Conservation (phyloP, 2,797 vertebrate species). For the Galagoides demidoff region DNA sequence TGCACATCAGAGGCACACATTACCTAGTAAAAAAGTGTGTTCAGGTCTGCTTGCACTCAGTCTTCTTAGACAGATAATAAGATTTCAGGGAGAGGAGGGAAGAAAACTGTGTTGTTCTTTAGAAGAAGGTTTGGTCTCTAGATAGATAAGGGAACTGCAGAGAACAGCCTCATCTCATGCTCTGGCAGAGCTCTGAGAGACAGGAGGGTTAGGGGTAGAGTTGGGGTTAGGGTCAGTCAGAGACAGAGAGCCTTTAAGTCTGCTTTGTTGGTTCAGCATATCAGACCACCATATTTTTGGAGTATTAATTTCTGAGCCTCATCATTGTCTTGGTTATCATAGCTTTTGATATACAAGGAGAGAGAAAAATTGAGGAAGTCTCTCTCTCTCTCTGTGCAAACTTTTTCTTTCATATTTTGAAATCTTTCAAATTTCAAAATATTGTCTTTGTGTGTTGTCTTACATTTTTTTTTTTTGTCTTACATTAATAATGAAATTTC, state of each 20-base stretch:
- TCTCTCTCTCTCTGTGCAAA: not conserved
- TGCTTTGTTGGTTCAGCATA: not conserved
- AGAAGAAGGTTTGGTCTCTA: not conserved
- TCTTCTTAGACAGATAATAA: not conserved
- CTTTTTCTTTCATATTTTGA: not conserved
- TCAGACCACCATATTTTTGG: not conserved
- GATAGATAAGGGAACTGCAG: not conserved
- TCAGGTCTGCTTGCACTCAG: not conserved
- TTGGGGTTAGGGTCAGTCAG: not conserved
- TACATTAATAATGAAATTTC: not conserved
- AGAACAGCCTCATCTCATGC: not conserved
- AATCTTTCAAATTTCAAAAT: not conserved
- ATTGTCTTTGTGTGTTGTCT: not conserved
- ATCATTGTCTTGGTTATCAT: not conserved
- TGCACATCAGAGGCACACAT: not conserved
- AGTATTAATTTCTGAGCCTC: not conserved
- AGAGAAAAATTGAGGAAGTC: not conserved
- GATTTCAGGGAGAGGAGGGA: not conserved
- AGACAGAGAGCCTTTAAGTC: not conserved
- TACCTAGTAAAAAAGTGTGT: not conserved
- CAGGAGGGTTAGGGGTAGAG: not conserved
- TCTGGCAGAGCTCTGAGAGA: not conserved
- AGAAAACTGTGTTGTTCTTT: not conserved
- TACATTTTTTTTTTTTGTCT: not conserved
- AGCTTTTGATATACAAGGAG: not conserved